A percentile compares a stretch with the other conserved stretches of the same genome.
Conservation (phyloP, 2,113 vertebrate species). For the Laticauda laticaudata region DNA sequence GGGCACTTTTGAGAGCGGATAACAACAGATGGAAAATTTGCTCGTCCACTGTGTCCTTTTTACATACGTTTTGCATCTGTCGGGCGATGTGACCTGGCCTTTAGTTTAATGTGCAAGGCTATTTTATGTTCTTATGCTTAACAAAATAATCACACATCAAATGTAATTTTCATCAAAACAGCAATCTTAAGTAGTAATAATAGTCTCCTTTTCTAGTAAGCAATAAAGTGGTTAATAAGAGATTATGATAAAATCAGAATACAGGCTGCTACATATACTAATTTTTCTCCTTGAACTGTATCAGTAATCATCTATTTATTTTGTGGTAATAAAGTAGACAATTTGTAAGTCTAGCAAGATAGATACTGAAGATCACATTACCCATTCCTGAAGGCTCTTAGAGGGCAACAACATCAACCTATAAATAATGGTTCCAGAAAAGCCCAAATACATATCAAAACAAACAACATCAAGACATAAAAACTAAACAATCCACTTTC, state of each 20-base stretch:
- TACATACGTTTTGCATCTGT: too few species aligned
- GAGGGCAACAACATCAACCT: background rate
- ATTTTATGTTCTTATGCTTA: background rate
- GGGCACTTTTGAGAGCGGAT: too few species aligned
- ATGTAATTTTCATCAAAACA: background rate
- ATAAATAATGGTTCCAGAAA: background rate
- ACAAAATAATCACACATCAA: background rate
- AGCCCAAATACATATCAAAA: background rate
- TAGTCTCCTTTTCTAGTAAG: background rate
- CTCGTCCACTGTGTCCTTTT: too few species aligned
- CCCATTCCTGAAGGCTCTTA: background rate
- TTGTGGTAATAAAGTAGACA: background rate
- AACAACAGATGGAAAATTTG: too few species aligned
- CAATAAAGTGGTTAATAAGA: background rate
- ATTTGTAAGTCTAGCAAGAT: background rate
- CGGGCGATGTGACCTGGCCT: too few species aligned
- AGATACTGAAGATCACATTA: background rate
- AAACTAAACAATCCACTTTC: background rate
- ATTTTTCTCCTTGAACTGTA: conserved; percentile 6
- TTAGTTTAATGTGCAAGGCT: background rate
- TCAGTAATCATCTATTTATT: background rate
- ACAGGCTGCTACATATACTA: background rate
- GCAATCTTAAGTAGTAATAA: background rate
- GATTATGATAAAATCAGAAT: background rate
- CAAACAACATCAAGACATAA: background rate